Base-by-base conservation (phyloP, 2,888 invertebrate genomes). In the Himalopsyche tibetana region DNA sequence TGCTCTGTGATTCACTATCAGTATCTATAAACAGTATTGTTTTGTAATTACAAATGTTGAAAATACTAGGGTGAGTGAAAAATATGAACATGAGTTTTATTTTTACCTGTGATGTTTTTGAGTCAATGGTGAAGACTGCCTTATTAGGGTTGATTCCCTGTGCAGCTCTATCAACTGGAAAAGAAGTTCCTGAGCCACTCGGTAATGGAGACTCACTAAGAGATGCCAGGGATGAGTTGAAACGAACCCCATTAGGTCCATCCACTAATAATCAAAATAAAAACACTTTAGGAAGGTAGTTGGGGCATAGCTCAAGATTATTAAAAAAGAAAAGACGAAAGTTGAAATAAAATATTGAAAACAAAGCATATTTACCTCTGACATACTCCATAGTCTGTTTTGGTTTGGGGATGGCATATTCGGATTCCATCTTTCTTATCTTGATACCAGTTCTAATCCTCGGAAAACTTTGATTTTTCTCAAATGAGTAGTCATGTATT, bases 1-100 rank as follows among this genome's bases (percentile, higher is more conserved):
- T 8, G 95, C 95, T 90, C 94, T 94, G 89, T 94, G 94, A 91
- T 95, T 95, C 17, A 95, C 95, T 90, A 95, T 94, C 28, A 95
- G 91, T 88, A 95, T 95, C 95, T 95, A 91, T 15, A 4, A 91
- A 89, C 85, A 80, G 19, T 28, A 82, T 6, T 38, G 55, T 17
- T 11, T 51, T 15, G 15, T 51, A 2, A 51, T 15, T 0, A 9
- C 6, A 5, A 12, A 51, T 51, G 15, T 51, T 5, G 15, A 51
- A 51, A 51, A 51, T 15, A 15, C 15, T 15, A 28, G 6, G 9
- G 51, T 51, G 15, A 51, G 51, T 51, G 51, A 15, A 51, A 51
- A 51, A 15, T 51, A 51, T 51, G 12, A 15, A 51, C 15, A 85
- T 40, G 38, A 45, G 11, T 45, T 8, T 45, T 11, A 45, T 45